Evolutionary conservation across 30 jellyfish, hydroid and myxozoan genomes (phyloP).

Genomic region (Turritopsis rubra): DNA sequence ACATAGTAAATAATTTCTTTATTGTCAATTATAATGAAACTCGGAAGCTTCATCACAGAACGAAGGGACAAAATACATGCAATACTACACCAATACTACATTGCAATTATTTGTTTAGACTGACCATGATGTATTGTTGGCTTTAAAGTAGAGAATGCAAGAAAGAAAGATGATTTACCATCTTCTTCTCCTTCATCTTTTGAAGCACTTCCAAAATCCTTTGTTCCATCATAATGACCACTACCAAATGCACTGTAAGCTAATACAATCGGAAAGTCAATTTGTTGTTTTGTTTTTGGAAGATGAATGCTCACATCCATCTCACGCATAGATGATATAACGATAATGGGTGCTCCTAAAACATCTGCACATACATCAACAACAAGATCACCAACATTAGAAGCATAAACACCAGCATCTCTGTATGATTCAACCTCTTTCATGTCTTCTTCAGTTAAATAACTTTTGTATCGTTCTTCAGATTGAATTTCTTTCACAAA

Average conservation of each 20-base stretch:
- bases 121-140: not conserved
- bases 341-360: slow-evolving; percentile 7
- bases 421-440: slow-evolving; percentile 1
- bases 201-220: slow-evolving; percentile 3
- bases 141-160: not conserved
- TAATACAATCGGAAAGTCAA: not conserved
- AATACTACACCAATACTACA: not conserved
- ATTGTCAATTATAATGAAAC: too few relatives aligned
- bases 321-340: slow-evolving; percentile 5
- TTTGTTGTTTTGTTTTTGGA: slow-evolving; percentile 1
- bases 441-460: slow-evolving; percentile 5
- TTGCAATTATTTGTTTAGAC: not conserved
- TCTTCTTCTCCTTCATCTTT: not conserved
- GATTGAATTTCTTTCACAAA: not conserved
- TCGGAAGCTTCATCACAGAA: too few relatives aligned
- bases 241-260: not conserved
- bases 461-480: slow-evolving; percentile 9
- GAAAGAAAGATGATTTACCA: not conserved
- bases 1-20: not conserved
- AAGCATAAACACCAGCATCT: slow-evolving; percentile 16
- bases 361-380: slow-evolving; percentile 23
- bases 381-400: slow-evolving; percentile 23
- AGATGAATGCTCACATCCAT: slow-evolving; percentile 12
- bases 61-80: not conserved
- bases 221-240: slow-evolving; percentile 22